Base-by-base conservation (phyloP, 2,888 invertebrate species). In the Myopa tessellatipennis region DNA sequence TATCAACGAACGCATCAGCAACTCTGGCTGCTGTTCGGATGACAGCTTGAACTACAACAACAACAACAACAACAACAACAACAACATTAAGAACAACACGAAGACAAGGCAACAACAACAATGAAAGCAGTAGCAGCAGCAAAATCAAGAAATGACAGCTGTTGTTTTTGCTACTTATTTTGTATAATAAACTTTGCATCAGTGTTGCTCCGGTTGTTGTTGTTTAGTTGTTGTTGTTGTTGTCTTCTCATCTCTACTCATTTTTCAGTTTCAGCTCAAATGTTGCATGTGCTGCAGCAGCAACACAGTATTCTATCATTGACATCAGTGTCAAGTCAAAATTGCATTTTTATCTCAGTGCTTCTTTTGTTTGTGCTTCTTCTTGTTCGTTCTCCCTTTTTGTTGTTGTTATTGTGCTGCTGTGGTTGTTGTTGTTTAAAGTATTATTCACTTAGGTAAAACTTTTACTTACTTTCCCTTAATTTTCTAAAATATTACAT, bases 1-100 rank as follows among this genome's bases (percentile, higher is more conserved):
- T 75, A 75, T 75, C 75, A 75, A 75, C 75, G 75, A 75, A 75
- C 34, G 73, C 76, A 73, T 70, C 76, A 74, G 74, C 75, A 80
- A 69, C 75, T 61, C 58, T 69, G 45, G 52, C 76, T 68, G 75
- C n/a, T 40, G 67, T 68, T 78, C 36, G 5, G 65, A 65, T 65
- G 65, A 65, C 65, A 65, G 65, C 34, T 34, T 65, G 65, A 36
- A 63, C 60, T 52, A 45, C 50, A 18, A 52, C n/a, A 72, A 60
- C 36, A 34, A 70, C n/a, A 74, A 36, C 60, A 71, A 5, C 2
- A 2, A 26, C 1, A 26, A 26, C 26, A 26, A 26, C 26, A 26
- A 70, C n/a, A 74, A 36, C 60, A 71, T 4, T 26, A 2, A 26
- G 26, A 26, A 26, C 26, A 26, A 26, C 26, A 26, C 26, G 26